phyloP scores from a whole-genome alignment of 2,888 invertebrate genomes.

The Drosophila austrosaltans region DNA sequence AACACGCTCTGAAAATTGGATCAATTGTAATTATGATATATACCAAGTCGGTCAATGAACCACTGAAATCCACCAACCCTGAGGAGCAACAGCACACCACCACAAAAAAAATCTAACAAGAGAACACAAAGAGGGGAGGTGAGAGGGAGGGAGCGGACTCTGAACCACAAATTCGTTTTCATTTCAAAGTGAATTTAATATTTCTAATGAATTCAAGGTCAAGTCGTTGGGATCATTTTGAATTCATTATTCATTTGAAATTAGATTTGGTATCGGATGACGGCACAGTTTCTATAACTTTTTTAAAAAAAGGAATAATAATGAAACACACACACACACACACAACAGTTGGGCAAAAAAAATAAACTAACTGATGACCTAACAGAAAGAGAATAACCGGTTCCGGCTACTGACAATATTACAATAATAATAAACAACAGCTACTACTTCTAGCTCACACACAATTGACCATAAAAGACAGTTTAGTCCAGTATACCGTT shows the following conservation, averaged over 20 bases:
- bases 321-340: neutral
- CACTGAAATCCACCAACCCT: slow-evolving; percentile 14
- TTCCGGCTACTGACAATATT: slow-evolving; percentile 21
- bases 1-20: slow-evolving; percentile 37
- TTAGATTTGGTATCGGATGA: slow-evolving; percentile 42
- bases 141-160: too few species aligned
- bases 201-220: slow-evolving; percentile 61
- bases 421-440: neutral
- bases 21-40: slow-evolving; percentile 29
- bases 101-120: slow-evolving; percentile 2
- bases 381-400: slow-evolving; percentile 40
- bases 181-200: slow-evolving; percentile 38
- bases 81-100: neutral
- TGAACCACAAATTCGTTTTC: slow-evolving; percentile 17
- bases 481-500: slow-evolving; percentile 48
- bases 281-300: slow-evolving; percentile 46
- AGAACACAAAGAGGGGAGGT: too few species aligned
- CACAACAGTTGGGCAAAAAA: neutral
- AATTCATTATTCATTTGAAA: slow-evolving; percentile 53
- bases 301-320: slow-evolving; percentile 25
- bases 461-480: slow-evolving; percentile 59
- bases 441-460: slow-evolving; percentile 3
- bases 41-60: slow-evolving; percentile 3
- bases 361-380: slow-evolving; percentile 28
- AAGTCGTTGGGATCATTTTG: slow-evolving; percentile 48